Evolutionary conservation across 2,888 invertebrate genomes (phyloP), one percentile per base, ranked within the genome.

Genomic region (Sesamia inferens): DNA sequence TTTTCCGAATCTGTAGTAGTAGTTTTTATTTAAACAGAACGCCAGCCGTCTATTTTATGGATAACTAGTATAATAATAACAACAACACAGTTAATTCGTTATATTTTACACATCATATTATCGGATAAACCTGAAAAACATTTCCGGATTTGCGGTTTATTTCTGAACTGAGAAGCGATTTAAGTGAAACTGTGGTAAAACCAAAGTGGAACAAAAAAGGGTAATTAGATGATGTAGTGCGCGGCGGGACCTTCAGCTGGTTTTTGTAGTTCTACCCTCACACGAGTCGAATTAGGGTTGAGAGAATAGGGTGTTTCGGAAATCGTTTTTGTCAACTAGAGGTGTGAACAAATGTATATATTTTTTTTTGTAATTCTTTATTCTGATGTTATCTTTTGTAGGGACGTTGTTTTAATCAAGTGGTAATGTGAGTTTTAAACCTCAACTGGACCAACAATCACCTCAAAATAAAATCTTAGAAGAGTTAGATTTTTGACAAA

Each of bases 221-320:
- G 69, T 82, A 68, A 73, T 80, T 70, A 64, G 64, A 69, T 70
- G 61, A 65, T 82, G 64, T 62, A 57, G 48, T 44, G 58, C 51
- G 39, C 47, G 16, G 42, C 62, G 55, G 48, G 48, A 64, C 24
- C 62, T 51, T 67, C 59, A 68, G 78, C 24, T 59, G 54, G 31
- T 63, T 48, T 55, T 68, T 81, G 63, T 76, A 76, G 76, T 55
- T 57, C 5, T 47, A 57, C n/a, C 51, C 62, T 54, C 51, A 68
- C 57, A 44, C 55, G 64, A 42, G 59, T 31, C 65, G 31, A 51
- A 42, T 64, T 68, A 70, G 58, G 64, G 62, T 14, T 22, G 48
- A 10, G 24, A 22, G 48, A 68, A 66, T 66, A 19, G 68, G 42
- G 51, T n/a, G 54, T 2, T 31, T 47, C 16, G 39, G 3, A 31